Base-by-base conservation (phyloP, 2,888 invertebrate species). In the Tolmerus cingulatus region DNA sequence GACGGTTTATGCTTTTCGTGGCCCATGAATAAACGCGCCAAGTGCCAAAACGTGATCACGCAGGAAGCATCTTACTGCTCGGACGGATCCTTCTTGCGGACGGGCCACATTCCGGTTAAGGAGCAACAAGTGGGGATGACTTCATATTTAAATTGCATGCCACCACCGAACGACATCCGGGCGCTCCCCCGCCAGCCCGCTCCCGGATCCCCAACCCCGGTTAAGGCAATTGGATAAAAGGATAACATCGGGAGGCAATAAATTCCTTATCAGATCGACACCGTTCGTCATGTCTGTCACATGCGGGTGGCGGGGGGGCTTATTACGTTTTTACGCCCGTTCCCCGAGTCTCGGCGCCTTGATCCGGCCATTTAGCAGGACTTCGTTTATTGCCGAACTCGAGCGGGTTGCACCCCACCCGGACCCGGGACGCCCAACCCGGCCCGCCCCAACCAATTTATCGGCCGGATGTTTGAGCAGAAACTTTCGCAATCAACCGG, bases 401-500 rank as follows among this genome's bases (percentile, higher is more conserved):
- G 43, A 74, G 74, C 74, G 46, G 16, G 74, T 14, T 85, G 82
- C 82, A 82, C 46, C 74, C 84, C 30, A 30, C 30, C 30, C 85
- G 74, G 19, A 12, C 74, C 37, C 46, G 46, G 16, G 27, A 46
- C 85, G 16, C 85, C 30, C 30, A 12, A 16, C 46, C 74, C 57
- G 27, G 16, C 1, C 30, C 27, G 40, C 66, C 40, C 43, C 74
- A 46, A 66, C 86, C 86, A 86, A 86, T 86, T 86, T 86, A 86
- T 86, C 86, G 78, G 78, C 37, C 87, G 87, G 87, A 87, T 87
- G 87, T 87, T 87, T 87, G 81, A 87, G 79, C 43, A 81, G 81
- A 87, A 87, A 87, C 74, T 87, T 87, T 87, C 74, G 87, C 87
- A 87, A 87, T 87, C 87, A 87, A 76, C 87, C 74, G 66, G 57